Evolutionary conservation across 2,888 invertebrate species (phyloP).

Genomic region (Drosophila barbarae): DNA sequence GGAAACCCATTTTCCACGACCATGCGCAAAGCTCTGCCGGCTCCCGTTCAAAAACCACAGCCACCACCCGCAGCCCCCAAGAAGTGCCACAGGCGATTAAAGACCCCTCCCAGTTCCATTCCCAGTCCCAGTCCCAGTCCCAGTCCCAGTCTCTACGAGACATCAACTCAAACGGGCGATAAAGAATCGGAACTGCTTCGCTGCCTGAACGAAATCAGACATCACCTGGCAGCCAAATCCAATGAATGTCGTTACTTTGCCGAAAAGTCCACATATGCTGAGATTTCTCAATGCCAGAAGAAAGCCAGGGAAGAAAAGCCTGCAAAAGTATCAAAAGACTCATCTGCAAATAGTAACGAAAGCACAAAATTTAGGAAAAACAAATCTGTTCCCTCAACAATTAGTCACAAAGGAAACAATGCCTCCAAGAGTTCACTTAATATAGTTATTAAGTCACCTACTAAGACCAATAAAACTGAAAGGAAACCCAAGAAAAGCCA

Average conservation of each 20-base stretch:
- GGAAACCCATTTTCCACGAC: not conserved
- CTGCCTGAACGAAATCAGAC: conserved; percentile 21
- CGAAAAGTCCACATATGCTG: conserved; percentile 24
- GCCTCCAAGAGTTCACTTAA: not conserved
- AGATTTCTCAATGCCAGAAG: not conserved
- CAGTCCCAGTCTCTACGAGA: conserved; percentile 4
- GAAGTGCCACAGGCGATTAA: not conserved
- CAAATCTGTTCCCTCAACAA: not conserved
- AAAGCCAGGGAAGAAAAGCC: not conserved
- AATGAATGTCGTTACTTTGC: conserved; percentile 16
- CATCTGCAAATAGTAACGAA: not conserved
- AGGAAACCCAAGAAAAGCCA: not conserved
- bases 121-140: rapidly evolving
- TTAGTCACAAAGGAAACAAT: not conserved
- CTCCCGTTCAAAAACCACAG: not conserved
- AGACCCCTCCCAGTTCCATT: not conserved
- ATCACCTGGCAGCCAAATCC: conserved; percentile 7
- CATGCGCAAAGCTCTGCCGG: not conserved
- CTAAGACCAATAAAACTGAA: not conserved
- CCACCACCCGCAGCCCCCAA: too few species aligned
- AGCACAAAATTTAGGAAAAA: not conserved
- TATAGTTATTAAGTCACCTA: too few species aligned
- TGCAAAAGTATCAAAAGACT: too few species aligned
- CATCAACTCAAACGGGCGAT: conserved; percentile 25
- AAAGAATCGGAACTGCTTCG: conserved; percentile 1